These are phyloP conservation scores for Noctua pronuba DNA, from an alignment of 2,888 invertebrate species.

Conservation along the genomic window DNA sequence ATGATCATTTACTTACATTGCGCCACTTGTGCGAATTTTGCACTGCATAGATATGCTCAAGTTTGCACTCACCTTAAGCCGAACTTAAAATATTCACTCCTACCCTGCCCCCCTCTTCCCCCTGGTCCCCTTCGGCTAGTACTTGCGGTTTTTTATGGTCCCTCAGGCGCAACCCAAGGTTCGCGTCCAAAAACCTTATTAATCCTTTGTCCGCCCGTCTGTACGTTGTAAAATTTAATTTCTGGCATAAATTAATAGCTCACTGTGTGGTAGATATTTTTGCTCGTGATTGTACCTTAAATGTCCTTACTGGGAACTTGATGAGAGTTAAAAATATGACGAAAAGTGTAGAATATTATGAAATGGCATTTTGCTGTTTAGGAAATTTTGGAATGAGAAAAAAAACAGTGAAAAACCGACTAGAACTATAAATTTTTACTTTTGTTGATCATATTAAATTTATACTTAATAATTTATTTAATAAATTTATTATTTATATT, in stretches of 20 bases:
- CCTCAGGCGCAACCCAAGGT: constrained; percentile 62
- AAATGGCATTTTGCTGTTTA: neutral
- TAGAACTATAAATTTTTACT: neutral
- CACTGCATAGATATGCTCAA: constrained; percentile 12
- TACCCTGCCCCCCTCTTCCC: neutral
- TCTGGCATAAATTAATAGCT: constrained; percentile 68
- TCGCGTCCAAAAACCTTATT: constrained; percentile 60
- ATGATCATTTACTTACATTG: neutral
- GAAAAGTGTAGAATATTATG: neutral
- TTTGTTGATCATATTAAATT: no score
- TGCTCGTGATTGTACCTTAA: constrained; percentile 36
- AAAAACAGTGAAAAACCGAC: neutral
- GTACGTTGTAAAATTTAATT: constrained; percentile 72
- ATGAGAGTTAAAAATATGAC: neutral
- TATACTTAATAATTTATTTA: no score
- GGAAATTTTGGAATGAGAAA: neutral
- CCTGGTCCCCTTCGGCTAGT: constrained; percentile 38
- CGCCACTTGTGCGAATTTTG: neutral
- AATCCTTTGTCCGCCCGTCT: constrained; percentile 69
- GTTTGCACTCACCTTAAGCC: constrained; percentile 47
- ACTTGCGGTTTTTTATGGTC: constrained; percentile 69
- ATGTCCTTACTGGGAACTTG: neutral
- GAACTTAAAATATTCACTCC: constrained; percentile 62
- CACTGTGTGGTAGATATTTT: constrained; percentile 29
- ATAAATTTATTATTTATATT: no score